phyloP scores from a whole-genome alignment of 2,113 vertebrate genomes.

The Sturnus vulgaris region DNA sequence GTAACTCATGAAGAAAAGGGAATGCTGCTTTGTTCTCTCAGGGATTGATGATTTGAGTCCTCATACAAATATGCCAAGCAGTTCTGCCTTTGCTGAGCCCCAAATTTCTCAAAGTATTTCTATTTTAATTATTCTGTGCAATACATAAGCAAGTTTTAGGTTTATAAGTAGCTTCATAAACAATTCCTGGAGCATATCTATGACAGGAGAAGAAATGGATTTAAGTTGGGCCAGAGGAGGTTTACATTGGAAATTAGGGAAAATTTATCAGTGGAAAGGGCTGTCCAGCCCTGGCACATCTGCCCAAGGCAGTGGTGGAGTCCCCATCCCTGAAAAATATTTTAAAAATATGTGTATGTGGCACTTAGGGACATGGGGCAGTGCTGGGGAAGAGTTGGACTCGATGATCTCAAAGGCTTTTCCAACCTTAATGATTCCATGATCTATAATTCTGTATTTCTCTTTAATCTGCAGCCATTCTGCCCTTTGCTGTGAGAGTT shows the following conservation, averaged over 20 bases:
- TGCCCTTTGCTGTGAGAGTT: neutral
- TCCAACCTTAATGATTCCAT: neutral
- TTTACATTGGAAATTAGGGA: neutral
- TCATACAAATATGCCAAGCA: neutral
- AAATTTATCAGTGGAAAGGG: neutral
- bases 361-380: neutral
- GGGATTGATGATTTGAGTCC: neutral
- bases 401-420: neutral
- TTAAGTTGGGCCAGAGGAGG: neutral
- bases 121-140: neutral
- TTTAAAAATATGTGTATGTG: accelerated
- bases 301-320: neutral
- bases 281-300: neutral
- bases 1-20: neutral
- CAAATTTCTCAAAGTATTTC: neutral
- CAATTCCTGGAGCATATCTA: neutral
- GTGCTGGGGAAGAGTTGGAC: neutral
- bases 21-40: neutral
- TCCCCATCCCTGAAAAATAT: neutral
- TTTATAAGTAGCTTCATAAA: neutral
- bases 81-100: neutral
- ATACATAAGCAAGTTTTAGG: neutral
- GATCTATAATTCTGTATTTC: neutral
- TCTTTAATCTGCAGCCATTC: neutral
- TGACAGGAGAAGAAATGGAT: neutral